Evolutionary conservation across 2,888 invertebrate genomes (phyloP), one percentile per base, ranked within the genome.

Genomic region (Callyntrura sp.): DNA sequence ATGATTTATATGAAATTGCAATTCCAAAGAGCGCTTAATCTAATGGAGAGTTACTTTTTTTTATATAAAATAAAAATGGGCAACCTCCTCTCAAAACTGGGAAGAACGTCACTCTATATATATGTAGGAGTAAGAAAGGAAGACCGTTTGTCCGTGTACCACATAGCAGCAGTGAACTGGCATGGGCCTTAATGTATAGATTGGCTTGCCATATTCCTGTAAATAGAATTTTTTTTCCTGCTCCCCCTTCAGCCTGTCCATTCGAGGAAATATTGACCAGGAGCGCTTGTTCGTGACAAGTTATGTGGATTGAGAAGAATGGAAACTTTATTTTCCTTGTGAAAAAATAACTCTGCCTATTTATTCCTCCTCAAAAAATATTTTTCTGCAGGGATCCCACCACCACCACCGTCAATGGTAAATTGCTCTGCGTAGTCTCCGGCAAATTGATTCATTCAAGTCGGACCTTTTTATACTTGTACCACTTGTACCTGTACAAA

Each of bases 1-100:
- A 48, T 88, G 88, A 93, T 91, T 90, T 91, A 91, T 90, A 92
- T 48, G 12, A 73, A 92, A 91, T 91, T 91, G 91, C 90, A 83
- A 90, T 23, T 48, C 73, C 55, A 78, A 57, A 78, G 85, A 87
- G 76, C 84, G 90, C 90, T 92, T 92, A 92, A 91, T 92, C 90
- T 91, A 91, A 91, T 91, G 91, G 91, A 86, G 73, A 23, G 62
- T 81, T 68, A 70, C 57, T 35, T 43, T 45, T 62, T 17, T 35
- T 6, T 79, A 14, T 20, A 70, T n/a, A n/a, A n/a, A 9, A 11
- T 45, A 79, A 81, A 81, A 70, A n/a, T 4, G 48, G 55, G 11
- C 25, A 20, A 28, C 9, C 4, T 11, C n/a, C n/a, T 65, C 28
- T 65, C 28, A 12, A 14, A 48, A 62, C 65, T 79, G 65, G 12